These are phyloP conservation scores for Augochlora pura DNA, from an alignment of 1,140 invertebrate species.

Conservation along the genomic window DNA sequence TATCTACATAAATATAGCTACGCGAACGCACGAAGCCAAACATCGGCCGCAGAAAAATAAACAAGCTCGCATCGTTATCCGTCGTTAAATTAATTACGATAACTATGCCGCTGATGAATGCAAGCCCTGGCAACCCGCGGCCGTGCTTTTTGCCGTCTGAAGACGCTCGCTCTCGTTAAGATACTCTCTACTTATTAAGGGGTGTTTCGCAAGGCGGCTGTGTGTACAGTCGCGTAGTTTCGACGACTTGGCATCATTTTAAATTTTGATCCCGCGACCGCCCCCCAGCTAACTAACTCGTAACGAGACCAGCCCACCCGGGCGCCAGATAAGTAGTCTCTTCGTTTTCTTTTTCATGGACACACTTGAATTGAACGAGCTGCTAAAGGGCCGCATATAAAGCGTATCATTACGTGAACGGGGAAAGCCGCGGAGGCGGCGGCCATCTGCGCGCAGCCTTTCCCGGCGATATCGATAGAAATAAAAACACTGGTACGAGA, in stretches of 20 bases:
- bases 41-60: too few relatives aligned
- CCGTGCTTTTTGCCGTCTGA: background rate
- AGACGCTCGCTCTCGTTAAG: background rate
- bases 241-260: background rate
- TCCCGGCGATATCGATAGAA: conserved; percentile 3
- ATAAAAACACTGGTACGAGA: background rate
- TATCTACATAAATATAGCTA: too few relatives aligned
- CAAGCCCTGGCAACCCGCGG: background rate
- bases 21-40: too few relatives aligned
- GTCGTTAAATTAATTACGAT: conserved; percentile 2
- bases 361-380: conserved; percentile 9
- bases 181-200: conserved; percentile 12
- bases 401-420: conserved; percentile 6
- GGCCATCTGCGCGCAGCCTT: background rate
- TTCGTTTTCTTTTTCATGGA: background rate
- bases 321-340: background rate
- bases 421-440: background rate
- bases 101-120: background rate
- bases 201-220: background rate
- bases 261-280: background rate
- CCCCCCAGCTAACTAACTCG: background rate
- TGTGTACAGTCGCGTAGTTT: background rate
- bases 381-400: conserved; percentile 12
- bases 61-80: too few relatives aligned
- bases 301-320: conserved; percentile 1